Conservation (phyloP, 92 coral and sea anemone species). For the Montipora capitata region DNA sequence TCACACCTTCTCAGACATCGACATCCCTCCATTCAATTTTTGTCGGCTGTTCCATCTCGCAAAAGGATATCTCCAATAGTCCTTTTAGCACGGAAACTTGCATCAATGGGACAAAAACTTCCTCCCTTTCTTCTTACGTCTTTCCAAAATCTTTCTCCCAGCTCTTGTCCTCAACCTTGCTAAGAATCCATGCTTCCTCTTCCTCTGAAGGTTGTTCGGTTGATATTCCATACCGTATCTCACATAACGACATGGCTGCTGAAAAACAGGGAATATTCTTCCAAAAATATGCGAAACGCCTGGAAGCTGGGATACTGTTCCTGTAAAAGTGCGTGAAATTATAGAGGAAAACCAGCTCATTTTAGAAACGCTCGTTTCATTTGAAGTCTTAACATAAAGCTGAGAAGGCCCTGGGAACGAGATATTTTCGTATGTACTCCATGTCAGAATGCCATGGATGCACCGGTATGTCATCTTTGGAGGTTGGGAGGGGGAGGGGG, state of each 20-base stretch:
- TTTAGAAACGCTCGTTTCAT: background rate
- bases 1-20: too few species aligned
- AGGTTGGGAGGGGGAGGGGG: too few species aligned
- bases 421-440: too few species aligned
- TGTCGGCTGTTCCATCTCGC: background rate
- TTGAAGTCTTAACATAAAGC: background rate
- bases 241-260: constrained; percentile 88
- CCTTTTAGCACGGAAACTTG: background rate
- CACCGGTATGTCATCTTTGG: too few species aligned
- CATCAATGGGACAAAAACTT: constrained; percentile 90
- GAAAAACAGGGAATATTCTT: constrained; percentile 29
- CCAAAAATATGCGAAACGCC: constrained; percentile 36
- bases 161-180: constrained; percentile 89
- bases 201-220: constrained; percentile 94
- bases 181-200: constrained; percentile 95
- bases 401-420: background rate
- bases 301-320: constrained; percentile 17
- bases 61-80: background rate
- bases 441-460: too few species aligned
- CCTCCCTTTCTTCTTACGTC: constrained; percentile 92
- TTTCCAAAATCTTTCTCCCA: constrained; percentile 90
- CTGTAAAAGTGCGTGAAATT: constrained; percentile 13
- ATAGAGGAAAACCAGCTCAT: constrained; percentile 39
- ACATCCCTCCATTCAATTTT: background rate
- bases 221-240: constrained; percentile 97